These are phyloP conservation scores for Holcopasites calliopsidis DNA, from an alignment of 1,140 invertebrate genomes.

Conservation along the genomic window DNA sequence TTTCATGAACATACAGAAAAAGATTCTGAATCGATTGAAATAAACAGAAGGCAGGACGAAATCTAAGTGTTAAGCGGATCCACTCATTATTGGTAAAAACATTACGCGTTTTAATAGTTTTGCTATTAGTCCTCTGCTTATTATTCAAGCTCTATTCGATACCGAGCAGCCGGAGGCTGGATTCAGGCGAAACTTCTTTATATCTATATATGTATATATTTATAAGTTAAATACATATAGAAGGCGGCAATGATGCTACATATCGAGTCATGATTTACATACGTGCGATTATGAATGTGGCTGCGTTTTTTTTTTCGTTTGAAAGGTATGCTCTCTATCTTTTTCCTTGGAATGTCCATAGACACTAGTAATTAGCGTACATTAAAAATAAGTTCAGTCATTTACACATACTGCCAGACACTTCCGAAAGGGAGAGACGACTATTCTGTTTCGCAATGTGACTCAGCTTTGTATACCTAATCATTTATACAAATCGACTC, in stretches of 20 bases:
- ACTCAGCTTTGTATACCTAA: slow-evolving; percentile 34
- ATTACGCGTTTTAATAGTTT: slow-evolving; percentile 6
- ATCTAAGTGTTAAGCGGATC: slow-evolving; percentile 14
- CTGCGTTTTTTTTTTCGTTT: slow-evolving; percentile 50
- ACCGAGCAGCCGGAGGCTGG: slow-evolving; percentile 40
- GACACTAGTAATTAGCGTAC: slow-evolving; percentile 66
- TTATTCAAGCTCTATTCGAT: slow-evolving; percentile 52
- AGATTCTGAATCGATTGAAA: neutral
- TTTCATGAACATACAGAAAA: neutral
- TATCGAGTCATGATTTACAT: slow-evolving; percentile 55
- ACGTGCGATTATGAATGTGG: slow-evolving; percentile 55
- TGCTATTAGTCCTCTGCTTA: slow-evolving; percentile 15
- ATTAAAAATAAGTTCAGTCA: slow-evolving; percentile 73
- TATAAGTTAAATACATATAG: slow-evolving; percentile 68
- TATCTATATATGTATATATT: slow-evolving; percentile 58
- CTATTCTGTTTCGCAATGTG: slow-evolving; percentile 45
- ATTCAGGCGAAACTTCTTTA: slow-evolving; percentile 34
- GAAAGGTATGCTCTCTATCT: slow-evolving; percentile 46
- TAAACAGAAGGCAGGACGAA: slow-evolving; percentile 18
- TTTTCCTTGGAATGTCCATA: slow-evolving; percentile 64
- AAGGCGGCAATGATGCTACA: slow-evolving; percentile 61
- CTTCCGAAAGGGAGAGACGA: slow-evolving; percentile 66
- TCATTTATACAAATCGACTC: slow-evolving; percentile 45
- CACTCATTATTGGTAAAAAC: slow-evolving; percentile 25
- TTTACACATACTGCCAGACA: slow-evolving; percentile 65